Conservation (phyloP, 1,140 invertebrate species). For the Drosophila parabipectinata region DNA sequence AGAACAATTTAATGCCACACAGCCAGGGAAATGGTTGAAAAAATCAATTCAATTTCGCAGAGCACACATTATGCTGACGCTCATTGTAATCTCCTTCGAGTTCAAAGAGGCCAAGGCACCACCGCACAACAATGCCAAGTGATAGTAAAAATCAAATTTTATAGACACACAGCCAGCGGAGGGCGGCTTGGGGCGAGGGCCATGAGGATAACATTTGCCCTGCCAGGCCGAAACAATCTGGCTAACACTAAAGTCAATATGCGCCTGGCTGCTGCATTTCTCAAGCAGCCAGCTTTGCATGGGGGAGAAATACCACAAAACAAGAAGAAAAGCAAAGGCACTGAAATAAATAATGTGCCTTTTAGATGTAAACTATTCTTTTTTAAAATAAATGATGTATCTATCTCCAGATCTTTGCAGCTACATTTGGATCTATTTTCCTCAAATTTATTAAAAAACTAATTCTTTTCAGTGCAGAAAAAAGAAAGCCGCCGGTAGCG, state of each 20-base stretch:
- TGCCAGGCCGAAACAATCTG: constrained; percentile 42
- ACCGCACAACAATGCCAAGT: constrained; percentile 64
- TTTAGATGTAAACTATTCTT: too few species aligned
- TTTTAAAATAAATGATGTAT: too few species aligned
- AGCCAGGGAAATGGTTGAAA: constrained; percentile 39
- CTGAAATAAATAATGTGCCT: neutral
- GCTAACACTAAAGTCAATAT: constrained; percentile 45
- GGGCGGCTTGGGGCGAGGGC: neutral
- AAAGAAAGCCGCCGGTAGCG: neutral
- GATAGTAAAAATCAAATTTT: constrained; percentile 77
- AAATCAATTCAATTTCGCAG: constrained; percentile 62
- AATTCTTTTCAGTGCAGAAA: constrained; percentile 4
- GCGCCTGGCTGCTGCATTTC: constrained; percentile 35
- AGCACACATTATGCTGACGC: constrained; percentile 52
- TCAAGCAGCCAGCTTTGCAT: constrained; percentile 39
- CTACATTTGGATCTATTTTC: neutral
- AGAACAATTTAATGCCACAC: constrained; percentile 56
- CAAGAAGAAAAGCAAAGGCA: constrained; percentile 3
- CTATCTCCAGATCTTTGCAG: too few species aligned
- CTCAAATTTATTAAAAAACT: neutral
- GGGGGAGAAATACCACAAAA: constrained; percentile 3
- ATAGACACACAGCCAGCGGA: constrained; percentile 37
- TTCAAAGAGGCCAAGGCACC: constrained; percentile 24
- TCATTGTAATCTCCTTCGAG: constrained; percentile 48
- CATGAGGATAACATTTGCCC: neutral